Evolutionary conservation across 1,140 invertebrate genomes (phyloP), one percentile per base, ranked within the genome.

Genomic region (Heliothis virescens): DNA sequence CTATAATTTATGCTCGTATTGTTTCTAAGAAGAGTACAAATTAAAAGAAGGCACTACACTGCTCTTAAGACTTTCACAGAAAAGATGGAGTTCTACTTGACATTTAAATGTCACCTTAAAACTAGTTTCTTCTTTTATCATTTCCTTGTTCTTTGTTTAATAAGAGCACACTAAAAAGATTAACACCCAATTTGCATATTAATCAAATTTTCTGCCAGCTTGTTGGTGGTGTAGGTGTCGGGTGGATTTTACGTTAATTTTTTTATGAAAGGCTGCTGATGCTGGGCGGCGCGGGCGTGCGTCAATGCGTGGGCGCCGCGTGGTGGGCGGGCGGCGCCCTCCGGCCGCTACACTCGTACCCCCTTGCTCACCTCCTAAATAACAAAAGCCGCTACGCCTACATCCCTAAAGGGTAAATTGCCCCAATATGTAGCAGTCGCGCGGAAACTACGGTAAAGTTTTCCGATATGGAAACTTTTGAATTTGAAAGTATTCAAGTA

Each of bases 241-340:
- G 47, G 5, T 52, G 53, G 72, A 9, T 53, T 5, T 75, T 48
- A 47, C 15, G 59, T 75, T 48, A 21, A n/a, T n/a, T 48, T 75
- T 75, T 75, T 75, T 41, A 75, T 75, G 59, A 75, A 79, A 79
- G 41, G 59, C 52, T 73, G 55, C 60, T 60, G 47, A 48, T 16
- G 41, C 41, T 67, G 63, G 63, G 69, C 69, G 69, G 48, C 18
- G 75, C 82, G 79, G 69, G 48, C 18, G 75, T 83, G 79, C 77
- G 76, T 74, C 77, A 78, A 71, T 79, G 81, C 60, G 78, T 79
- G 79, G 84, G 79, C 80, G 79, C 57, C 52, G 71, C 4, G 29
- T 65, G 26, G 73, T 74, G 79, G 82, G 80, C 84, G 79, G 73
- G 77, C 69, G 79, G 41, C 63, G 55, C 59, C 60, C 29, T 3